These are phyloP conservation scores for Porites cylindrica DNA, from an alignment of 92 coral and sea anemone species.

Conservation along the genomic window DNA sequence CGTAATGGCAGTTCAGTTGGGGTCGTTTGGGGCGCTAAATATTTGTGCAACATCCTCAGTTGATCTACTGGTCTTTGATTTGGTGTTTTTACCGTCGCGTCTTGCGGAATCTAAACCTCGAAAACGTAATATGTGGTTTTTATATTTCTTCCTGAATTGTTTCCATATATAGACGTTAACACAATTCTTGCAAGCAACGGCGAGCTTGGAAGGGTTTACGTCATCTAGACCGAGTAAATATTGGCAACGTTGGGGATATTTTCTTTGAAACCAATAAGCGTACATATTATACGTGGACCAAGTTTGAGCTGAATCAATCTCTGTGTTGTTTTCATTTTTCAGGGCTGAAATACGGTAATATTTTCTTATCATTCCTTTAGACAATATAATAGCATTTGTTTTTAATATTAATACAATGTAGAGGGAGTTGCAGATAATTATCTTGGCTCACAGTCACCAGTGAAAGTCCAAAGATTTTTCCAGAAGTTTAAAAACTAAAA, in stretches of 20 bases:
- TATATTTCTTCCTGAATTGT: not conserved
- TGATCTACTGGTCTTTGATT: constrained; percentile 29
- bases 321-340: not conserved
- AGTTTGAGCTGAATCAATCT: not conserved
- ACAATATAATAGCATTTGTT: not conserved
- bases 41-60: not conserved
- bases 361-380: too few relatives aligned
- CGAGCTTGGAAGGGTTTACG: constrained; percentile 8
- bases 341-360: not conserved
- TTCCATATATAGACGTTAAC: constrained; percentile 11
- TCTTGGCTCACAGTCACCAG: not conserved
- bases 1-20: not conserved
- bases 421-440: not conserved
- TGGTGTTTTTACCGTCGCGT: not conserved
- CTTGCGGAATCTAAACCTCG: constrained; percentile 4
- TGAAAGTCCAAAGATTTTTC: not conserved
- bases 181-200: not conserved
- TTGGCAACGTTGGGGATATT: constrained; percentile 8
- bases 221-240: constrained; percentile 9
- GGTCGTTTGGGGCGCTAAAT: not conserved
- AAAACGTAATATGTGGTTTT: not conserved
- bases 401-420: not conserved
- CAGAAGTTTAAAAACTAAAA: constrained; percentile 11
- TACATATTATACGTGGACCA: not conserved
- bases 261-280: not conserved